These are phyloP conservation scores for Trichechus manatus DNA, from an alignment of 2,113 vertebrate genomes.

Conservation along the genomic window DNA sequence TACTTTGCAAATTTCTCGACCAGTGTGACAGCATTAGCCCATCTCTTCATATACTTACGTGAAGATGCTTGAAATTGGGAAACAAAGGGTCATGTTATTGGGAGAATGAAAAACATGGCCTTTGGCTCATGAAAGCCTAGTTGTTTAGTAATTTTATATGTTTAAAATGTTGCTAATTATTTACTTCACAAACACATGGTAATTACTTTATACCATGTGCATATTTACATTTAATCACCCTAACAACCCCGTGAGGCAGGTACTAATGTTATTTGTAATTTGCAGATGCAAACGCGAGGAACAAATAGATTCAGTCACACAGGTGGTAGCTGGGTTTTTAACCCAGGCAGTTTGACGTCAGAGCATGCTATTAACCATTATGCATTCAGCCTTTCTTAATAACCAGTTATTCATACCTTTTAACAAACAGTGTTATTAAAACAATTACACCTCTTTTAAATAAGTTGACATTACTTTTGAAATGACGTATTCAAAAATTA, in stretches of 20 bases:
- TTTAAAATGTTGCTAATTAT: neutral
- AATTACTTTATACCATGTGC: neutral
- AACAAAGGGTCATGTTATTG: neutral
- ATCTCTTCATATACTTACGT: neutral
- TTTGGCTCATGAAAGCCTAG: neutral
- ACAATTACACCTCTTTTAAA: neutral
- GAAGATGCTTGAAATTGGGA: neutral
- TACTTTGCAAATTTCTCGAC: neutral
- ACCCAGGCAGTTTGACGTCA: neutral
- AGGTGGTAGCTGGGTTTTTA: neutral
- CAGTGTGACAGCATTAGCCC: neutral
- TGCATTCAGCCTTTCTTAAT: neutral
- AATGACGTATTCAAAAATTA: neutral
- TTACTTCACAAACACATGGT: neutral
- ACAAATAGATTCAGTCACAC: neutral
- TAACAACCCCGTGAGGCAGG: neutral
- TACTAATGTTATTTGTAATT: neutral
- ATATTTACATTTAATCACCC: neutral
- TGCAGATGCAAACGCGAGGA: neutral
- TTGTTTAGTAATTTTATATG: conserved; percentile 10
- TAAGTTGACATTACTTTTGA: neutral
- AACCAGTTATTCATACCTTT: neutral
- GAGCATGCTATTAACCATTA: neutral
- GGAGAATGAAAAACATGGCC: neutral
- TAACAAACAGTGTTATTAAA: neutral